These are phyloP conservation scores for Meandrina meandrites DNA, from an alignment of 92 coral and sea anemone genomes.

Conservation along the genomic window DNA sequence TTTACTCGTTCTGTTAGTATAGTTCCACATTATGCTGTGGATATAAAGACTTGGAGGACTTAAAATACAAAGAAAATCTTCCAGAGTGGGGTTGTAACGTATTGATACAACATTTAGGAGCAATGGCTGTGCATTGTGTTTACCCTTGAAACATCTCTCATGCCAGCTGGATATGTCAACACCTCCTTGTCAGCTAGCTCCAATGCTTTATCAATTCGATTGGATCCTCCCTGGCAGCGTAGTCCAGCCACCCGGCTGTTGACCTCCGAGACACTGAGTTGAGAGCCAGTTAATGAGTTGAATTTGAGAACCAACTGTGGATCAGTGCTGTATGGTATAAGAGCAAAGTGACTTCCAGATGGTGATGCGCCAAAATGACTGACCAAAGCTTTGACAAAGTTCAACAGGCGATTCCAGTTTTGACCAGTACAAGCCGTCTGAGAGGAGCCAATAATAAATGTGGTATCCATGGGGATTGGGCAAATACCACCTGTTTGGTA, in stretches of 20 bases:
- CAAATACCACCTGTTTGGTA: conserved; percentile 56
- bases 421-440: conserved; percentile 64
- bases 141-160: conserved; percentile 47
- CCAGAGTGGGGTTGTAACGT: no score
- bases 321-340: conserved; percentile 53
- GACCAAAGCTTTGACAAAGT: conserved; percentile 64
- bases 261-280: conserved; percentile 62
- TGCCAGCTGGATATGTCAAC: conserved; percentile 64
- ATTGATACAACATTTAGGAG: background rate
- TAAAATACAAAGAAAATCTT: no score
- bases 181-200: conserved; percentile 74
- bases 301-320: conserved; percentile 67
- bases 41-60: no score
- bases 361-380: conserved; percentile 69
- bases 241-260: conserved; percentile 60
- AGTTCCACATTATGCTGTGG: no score
- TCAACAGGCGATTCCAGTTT: conserved; percentile 67
- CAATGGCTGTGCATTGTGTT: background rate
- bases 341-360: conserved; percentile 68
- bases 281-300: conserved; percentile 67
- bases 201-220: conserved; percentile 77
- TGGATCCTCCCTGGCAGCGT: conserved; percentile 66
- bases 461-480: conserved; percentile 76
- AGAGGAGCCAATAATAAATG: conserved; percentile 82
- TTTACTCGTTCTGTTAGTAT: no score